These are phyloP conservation scores for Cheilosia pagana DNA, from an alignment of 2,888 invertebrate species.

Conservation along the genomic window DNA sequence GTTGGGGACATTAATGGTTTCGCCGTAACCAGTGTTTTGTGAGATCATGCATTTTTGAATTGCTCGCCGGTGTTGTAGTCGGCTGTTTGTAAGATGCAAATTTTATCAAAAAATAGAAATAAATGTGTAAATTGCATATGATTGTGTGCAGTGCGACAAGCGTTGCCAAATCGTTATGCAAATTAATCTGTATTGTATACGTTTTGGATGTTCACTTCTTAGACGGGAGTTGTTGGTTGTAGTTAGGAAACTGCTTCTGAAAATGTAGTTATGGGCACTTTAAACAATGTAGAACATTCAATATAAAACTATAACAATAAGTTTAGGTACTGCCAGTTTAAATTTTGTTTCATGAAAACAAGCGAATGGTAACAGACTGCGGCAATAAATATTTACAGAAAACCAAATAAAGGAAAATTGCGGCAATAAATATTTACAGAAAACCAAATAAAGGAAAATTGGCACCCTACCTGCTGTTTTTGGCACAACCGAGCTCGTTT, in stretches of 20 bases:
- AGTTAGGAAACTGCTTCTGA: not conserved
- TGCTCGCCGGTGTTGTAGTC: constrained; percentile 5
- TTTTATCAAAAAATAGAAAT: not conserved
- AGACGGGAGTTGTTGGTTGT: not conserved
- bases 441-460: no score
- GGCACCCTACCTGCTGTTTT: no score
- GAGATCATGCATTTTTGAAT: constrained; percentile 34
- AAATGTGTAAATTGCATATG: constrained; percentile 14
- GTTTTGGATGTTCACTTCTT: not conserved
- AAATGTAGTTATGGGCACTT: no score
- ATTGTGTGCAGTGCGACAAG: constrained; percentile 1
- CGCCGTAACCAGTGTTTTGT: constrained; percentile 18
- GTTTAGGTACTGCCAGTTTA: no score
- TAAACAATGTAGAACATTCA: no score
- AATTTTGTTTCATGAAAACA: no score
- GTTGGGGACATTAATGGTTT: constrained; percentile 41
- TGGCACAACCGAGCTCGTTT: no score
- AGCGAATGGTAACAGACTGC: no score
- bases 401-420: no score
- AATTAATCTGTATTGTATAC: not conserved
- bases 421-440: no score
- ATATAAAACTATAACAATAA: no score
- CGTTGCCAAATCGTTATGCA: constrained; percentile 39
- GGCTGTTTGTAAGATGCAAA: constrained; percentile 19
- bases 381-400: no score